phyloP scores from a whole-genome alignment of 2,888 invertebrate species.

The Brachyopa scutellaris region DNA sequence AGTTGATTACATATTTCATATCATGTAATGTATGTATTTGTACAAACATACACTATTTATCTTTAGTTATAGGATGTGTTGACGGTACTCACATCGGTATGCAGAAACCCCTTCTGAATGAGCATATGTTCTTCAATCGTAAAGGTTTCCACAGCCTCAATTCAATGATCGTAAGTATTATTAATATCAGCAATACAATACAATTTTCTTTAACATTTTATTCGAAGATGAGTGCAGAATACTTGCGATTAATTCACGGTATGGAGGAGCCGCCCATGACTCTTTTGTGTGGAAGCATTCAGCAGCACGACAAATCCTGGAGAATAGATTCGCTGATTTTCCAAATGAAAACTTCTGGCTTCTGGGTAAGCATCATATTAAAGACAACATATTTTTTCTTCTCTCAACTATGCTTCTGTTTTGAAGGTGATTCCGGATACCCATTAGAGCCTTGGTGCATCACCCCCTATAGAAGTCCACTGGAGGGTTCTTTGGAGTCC shows the following conservation, averaged over 20 bases:
- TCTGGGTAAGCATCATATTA: not conserved
- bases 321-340: not conserved
- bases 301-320: not conserved
- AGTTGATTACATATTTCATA: too few species aligned
- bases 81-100: constrained; percentile 1
- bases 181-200: not conserved
- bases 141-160: not conserved
- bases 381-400: not conserved
- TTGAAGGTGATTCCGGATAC: not conserved
- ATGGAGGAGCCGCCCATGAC: not conserved
- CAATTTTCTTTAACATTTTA: not conserved
- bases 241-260: not conserved
- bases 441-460: constrained; percentile 35
- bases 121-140: too few species aligned
- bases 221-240: constrained; percentile 2
- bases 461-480: constrained; percentile 33
- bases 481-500: constrained; percentile 4
- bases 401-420: not conserved
- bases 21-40: too few species aligned
- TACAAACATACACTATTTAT: too few species aligned
- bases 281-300: constrained; percentile 2
- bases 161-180: constrained; percentile 1
- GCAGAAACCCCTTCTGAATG: not conserved
- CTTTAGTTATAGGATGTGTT: too few species aligned
- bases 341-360: constrained; percentile 5